Conservation (phyloP, 2,797 vertebrate genomes). For the Karalla daura region DNA sequence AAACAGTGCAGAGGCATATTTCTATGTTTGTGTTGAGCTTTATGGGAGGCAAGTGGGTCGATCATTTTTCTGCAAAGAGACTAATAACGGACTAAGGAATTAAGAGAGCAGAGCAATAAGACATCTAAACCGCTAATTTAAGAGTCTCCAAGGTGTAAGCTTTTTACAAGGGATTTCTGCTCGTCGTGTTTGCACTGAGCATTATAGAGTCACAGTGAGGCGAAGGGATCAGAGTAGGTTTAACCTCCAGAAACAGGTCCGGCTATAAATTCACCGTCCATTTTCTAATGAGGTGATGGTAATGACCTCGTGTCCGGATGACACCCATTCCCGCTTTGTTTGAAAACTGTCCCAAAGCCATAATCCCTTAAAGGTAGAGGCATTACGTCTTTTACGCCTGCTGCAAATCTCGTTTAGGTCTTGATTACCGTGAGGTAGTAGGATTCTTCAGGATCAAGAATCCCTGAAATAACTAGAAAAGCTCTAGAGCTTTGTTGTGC, state of each 20-base stretch:
- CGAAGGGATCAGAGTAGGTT: slow-evolving; percentile 85
- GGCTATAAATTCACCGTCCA: slow-evolving; percentile 66
- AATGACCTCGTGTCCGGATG: slow-evolving; percentile 59
- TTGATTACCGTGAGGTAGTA: slow-evolving; percentile 44
- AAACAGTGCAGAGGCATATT: not conserved
- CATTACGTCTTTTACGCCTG: slow-evolving; percentile 33
- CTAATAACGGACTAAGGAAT: slow-evolving; percentile 64
- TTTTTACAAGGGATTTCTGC: slow-evolving; percentile 88
- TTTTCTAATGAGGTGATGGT: slow-evolving; percentile 60
- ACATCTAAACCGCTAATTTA: slow-evolving; percentile 86
- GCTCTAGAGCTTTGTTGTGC: slow-evolving; percentile 3
- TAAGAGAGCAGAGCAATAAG: slow-evolving; percentile 72
- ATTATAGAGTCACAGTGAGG: slow-evolving; percentile 90
- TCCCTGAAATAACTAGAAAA: slow-evolving; percentile 46
- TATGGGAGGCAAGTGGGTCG: not conserved
- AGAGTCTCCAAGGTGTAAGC: slow-evolving; percentile 88
- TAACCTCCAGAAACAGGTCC: slow-evolving; percentile 82
- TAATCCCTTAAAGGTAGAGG: slow-evolving; percentile 62
- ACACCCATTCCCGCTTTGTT: slow-evolving; percentile 23
- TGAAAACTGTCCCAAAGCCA: slow-evolving; percentile 10
- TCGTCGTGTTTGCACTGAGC: slow-evolving; percentile 80
- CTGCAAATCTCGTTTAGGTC: slow-evolving; percentile 63
- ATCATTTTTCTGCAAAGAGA: slow-evolving; percentile 40
- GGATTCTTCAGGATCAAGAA: slow-evolving; percentile 56
- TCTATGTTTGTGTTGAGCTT: not conserved